Evolutionary conservation across 1,140 invertebrate genomes (phyloP), one percentile per base, ranked within the genome.

Genomic region (Telenomus remus): DNA sequence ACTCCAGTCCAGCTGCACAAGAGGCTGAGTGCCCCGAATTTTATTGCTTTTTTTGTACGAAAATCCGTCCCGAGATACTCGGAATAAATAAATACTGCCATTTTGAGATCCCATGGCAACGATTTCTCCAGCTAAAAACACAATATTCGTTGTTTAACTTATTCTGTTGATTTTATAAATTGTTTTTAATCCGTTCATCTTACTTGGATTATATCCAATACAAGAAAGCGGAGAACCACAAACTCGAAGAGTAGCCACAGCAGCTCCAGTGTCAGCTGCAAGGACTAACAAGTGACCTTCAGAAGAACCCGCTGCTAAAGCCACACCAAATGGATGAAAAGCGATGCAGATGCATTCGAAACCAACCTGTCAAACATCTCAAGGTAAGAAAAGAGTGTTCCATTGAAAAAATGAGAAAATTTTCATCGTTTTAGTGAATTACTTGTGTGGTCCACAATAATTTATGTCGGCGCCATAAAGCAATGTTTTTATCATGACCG

Each of bases 91-190:
- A 39, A 96, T 91, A 80, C 94, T 95, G 9, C 95, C 95, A 78
- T 96, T 96, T 86, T 97, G 94, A 0, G 95, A 97, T 11, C 96
- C 96, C 84, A 97, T 94, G 0, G 96, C 96, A 51, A 98, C 91
- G 78, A 94, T 92, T 80, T 95, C 94, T 6, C 96, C 96, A 85
- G 95, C 96, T 97, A 43, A 42, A 69, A 59, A 51, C 54, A 11
- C 14, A 35, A 1, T 44, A 44, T 44, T 43, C 10, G 5, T 10
- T 11, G 37, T 39, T 44, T 3, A 44, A 13, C 12, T 4, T 13
- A 12, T 13, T 44, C 7, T 44, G 13, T 44, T 44, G 1, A 39
- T 4, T 39, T n/a, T 11, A 11, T 9, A 44, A 4, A 44, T 13
- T 50, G 8, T 34, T 19, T 64, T 54, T 50, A 34, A 14, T 13